These are phyloP conservation scores for Lobophora halterata DNA, from an alignment of 2,888 invertebrate species.

Conservation along the genomic window DNA sequence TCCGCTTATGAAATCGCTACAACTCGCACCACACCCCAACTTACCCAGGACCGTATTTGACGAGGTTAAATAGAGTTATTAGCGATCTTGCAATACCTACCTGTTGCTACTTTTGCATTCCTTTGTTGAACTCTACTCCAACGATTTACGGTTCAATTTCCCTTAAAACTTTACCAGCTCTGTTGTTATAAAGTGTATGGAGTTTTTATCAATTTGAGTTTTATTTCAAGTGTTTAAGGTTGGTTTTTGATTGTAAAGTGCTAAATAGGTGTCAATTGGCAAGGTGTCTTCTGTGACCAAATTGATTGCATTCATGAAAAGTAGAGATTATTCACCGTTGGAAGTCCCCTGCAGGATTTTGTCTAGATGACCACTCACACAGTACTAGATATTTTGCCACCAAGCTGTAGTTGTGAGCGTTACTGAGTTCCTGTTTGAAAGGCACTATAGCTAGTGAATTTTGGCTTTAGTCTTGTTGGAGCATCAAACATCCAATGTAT, in stretches of 20 bases:
- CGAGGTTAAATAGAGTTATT: conserved; percentile 43
- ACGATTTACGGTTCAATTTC: conserved; percentile 21
- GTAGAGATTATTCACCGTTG: no score
- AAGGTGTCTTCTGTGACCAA: conserved; percentile 33
- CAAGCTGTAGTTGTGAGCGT: no score
- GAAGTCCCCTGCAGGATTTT: no score
- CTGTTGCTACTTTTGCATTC: conserved; percentile 14
- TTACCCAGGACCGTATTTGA: conserved; percentile 26
- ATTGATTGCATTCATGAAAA: no score
- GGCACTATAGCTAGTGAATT: no score
- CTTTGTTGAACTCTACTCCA: conserved; percentile 5
- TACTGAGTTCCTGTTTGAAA: no score
- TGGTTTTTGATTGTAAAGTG: conserved; percentile 2
- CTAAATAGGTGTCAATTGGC: conserved; percentile 46
- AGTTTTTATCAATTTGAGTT: conserved; percentile 1
- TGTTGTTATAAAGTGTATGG: no score
- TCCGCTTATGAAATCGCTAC: conserved; percentile 7
- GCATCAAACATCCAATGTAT: no score
- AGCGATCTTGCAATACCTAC: conserved; percentile 30
- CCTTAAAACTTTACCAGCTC: no score
- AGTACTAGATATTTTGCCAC: no score
- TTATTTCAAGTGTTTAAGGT: conserved; percentile 5
- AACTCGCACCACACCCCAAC: conserved; percentile 10
- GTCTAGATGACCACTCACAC: no score
- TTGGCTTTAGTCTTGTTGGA: no score